Conservation (phyloP, 1,140 invertebrate species). For the Drosophila sulfurigaster region DNA sequence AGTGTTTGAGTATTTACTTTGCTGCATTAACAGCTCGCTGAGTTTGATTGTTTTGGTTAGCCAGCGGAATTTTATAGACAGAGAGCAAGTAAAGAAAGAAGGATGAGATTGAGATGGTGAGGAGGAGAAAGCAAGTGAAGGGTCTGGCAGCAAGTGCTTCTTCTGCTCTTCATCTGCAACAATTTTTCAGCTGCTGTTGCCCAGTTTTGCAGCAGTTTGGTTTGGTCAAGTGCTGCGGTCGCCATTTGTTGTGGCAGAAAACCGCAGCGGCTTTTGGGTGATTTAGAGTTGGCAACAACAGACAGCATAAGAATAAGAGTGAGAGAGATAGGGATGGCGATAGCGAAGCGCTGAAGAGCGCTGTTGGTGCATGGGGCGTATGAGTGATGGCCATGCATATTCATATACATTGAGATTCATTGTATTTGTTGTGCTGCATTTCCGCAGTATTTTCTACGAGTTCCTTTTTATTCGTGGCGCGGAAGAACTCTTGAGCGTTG, state of each 20-base stretch:
- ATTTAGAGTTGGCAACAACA: constrained; percentile 59
- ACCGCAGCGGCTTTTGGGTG: constrained; percentile 67
- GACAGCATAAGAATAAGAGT: neutral
- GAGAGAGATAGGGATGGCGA: neutral
- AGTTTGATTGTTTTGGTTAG: constrained; percentile 42
- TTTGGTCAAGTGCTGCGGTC: constrained; percentile 72
- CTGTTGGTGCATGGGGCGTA: constrained; percentile 58
- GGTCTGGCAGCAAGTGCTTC: neutral
- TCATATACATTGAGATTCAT: constrained; percentile 81
- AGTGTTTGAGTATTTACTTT: constrained; percentile 30
- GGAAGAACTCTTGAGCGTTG: constrained; percentile 43
- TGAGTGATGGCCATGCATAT: constrained; percentile 79
- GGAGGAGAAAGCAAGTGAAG: too few relatives aligned
- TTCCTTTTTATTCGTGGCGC: constrained; percentile 45
- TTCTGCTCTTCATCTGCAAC: constrained; percentile 31
- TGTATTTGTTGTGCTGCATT: constrained; percentile 78
- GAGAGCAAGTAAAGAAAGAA: neutral
- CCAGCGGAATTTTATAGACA: constrained; percentile 7
- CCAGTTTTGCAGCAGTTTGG: constrained; percentile 51
- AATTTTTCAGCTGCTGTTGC: constrained; percentile 27
- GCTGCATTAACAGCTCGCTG: constrained; percentile 51
- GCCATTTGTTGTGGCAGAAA: constrained; percentile 75
- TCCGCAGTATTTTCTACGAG: constrained; percentile 72
- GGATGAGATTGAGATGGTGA: neutral
- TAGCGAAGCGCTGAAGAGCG: neutral